Evolutionary conservation across 2,888 invertebrate species (phyloP).

Genomic region (Caenorhabditis parvicauda): DNA sequence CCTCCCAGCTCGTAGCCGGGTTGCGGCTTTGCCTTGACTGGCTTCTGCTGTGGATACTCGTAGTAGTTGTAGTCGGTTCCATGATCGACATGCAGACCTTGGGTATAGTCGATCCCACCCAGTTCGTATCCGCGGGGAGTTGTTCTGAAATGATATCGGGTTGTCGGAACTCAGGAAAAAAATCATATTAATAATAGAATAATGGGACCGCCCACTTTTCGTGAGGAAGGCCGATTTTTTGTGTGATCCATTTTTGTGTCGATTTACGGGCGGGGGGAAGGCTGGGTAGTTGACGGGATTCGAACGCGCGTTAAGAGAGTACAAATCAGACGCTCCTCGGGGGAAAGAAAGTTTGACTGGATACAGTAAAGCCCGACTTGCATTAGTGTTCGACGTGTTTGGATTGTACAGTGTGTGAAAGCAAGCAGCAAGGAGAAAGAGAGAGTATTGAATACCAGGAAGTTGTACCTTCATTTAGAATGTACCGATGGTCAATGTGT

Average conservation of each 20-base stretch:
- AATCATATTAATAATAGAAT: not conserved
- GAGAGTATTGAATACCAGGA: too few species aligned
- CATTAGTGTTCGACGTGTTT: too few species aligned
- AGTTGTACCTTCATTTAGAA: too few species aligned
- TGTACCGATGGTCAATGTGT: too few species aligned
- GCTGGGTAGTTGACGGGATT: too few species aligned
- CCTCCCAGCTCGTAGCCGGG: slow-evolving; percentile 40
- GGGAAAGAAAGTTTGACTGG: too few species aligned
- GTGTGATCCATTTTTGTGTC: not conserved
- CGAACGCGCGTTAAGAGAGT: too few species aligned
- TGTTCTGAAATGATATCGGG: not conserved
- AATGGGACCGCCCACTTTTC: slow-evolving; percentile 8
- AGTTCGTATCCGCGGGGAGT: slow-evolving; percentile 30
- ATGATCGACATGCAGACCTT: slow-evolving; percentile 34
- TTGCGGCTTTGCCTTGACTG: slow-evolving; percentile 16
- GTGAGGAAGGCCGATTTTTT: not conserved
- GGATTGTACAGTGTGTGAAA: too few species aligned
- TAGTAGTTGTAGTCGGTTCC: slow-evolving; percentile 33
- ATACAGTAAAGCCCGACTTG: too few species aligned
- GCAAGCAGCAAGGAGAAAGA: too few species aligned
- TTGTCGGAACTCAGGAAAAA: not conserved
- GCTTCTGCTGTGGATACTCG: slow-evolving; percentile 22
- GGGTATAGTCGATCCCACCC: slow-evolving; percentile 43
- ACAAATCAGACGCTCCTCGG: too few species aligned
- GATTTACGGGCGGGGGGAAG: too few species aligned